Base-by-base conservation (phyloP, 1,140 invertebrate species). In the Vanessa atalanta region DNA sequence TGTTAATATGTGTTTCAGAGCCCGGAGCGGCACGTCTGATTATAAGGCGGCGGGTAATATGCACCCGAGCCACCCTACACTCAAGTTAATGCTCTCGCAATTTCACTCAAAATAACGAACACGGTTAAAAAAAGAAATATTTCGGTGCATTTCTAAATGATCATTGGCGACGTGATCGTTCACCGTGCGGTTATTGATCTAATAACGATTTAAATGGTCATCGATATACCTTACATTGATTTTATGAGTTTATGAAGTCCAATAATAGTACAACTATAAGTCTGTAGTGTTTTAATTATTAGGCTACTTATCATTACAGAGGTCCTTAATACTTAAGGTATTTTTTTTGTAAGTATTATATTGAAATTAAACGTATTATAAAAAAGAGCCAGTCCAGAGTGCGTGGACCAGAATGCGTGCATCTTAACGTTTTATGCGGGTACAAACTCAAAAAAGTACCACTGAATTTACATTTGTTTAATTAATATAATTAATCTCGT, bases 11-110 rank as follows among this genome's bases (percentile, higher is more conserved):
- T 82, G 84, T 85, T 79, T 81, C 76, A 71, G 78, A 57, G 80
- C 75, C 68, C 68, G 77, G 77, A 75, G 72, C 81, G 78, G 77
- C 73, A 72, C 71, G 65, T 61, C 68, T 85, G 88, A 91, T 91
- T 87, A 90, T 79, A 90, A 88, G 84, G 87, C 85, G 76, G 87
- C 84, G 74, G 80, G 57, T 72, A 79, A 85, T 90, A 90, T 88
- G 88, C 84, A 82, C 76, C 75, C 83, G 82, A 81, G 88, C 86
- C 86, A 92, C 87, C 90, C 91, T 90, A 91, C 89, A 93, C 83
- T 91, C 88, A 91, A 85, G 75, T 86, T 91, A 91, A 91, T 91
- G 87, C 88, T 90, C 91, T 91, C 88, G 89, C 91, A 91, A 91
- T 91, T 93, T 92, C 84, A 87, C 86, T 91, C 84, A 85, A 87